Base-by-base conservation (phyloP, 2,113 vertebrate species). In the Climacteris rufus region DNA sequence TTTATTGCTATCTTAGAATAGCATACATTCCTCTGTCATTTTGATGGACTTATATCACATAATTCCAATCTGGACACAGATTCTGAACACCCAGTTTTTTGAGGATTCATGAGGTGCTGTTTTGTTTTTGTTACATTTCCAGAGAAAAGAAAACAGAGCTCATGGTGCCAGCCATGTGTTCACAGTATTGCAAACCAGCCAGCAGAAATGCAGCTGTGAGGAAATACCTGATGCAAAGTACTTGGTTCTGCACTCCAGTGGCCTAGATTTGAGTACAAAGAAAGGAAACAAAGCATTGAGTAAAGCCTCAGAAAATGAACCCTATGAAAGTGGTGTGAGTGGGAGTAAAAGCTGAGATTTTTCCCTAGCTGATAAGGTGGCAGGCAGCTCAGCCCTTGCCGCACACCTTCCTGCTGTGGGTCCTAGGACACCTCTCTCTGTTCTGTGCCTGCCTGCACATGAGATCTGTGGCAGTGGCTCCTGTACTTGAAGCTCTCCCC, bases 371-470 rank as follows among this genome's bases (percentile, higher is more conserved):
- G 28, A 10, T 5, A 16, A 28, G 23, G 44, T 1, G 1, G 7
- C 47, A 30, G 45, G 45, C 42, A 25, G 45, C 20, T 45, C 40
- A 37, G 19, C 25, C 33, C 37, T 11, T 47, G 65, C 28, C 47
- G 12, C 22, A 2, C 21, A 8, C 21, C 52, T 35, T 45, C 25
- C n/a, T 45, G 24, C 25, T 4, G 4, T 2, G 23, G 39, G 13
- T 35, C 31, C n/a, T 14, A 0, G 16, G n/a, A 44, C 17, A 25
- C 17, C 11, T 16, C 52, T 37, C 0, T 0, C 20, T 50, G 27
- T 3, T 47, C 64, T 27, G 7, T 6, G 0, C 30, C 63, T 47
- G 28, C 57, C 79, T 42, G 33, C 17, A 33, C 39, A 10, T 0
- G 3, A 59, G 33, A n/a, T 15, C 47, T 35, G 16, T 25, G n/a